phyloP scores from a whole-genome alignment of 2,888 invertebrate genomes.

The Panzeria rudis region DNA sequence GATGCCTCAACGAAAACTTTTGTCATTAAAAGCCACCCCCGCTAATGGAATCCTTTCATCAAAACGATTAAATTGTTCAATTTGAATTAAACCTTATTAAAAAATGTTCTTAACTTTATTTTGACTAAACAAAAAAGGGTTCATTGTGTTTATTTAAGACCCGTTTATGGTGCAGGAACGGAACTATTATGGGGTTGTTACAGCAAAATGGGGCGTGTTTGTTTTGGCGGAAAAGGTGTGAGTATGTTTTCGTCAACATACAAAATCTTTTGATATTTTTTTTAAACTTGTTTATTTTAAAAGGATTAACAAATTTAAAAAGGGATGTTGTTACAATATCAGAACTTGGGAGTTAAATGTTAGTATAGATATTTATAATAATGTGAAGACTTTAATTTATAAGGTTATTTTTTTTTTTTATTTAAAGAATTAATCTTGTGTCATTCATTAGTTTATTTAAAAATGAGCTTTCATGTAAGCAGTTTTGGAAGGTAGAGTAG shows the following conservation, averaged over 20 bases:
- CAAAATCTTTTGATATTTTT: constrained; percentile 37
- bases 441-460: too few species aligned
- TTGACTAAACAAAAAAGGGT: constrained; percentile 29
- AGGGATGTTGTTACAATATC: constrained; percentile 25
- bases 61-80: constrained; percentile 70
- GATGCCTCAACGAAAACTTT: constrained; percentile 19
- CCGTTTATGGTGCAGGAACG: constrained; percentile 36
- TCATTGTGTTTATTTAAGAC: constrained; percentile 63
- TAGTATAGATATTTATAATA: not conserved
- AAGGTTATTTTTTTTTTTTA: too few species aligned
- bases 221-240: constrained; percentile 46
- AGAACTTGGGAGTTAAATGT: not conserved
- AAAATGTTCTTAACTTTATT: constrained; percentile 31
- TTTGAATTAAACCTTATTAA: constrained; percentile 58
- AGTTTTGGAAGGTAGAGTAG: too few species aligned
- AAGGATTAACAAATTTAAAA: constrained; percentile 53
- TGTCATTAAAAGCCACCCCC: constrained; percentile 46
- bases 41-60: constrained; percentile 53
- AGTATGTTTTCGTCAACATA: constrained; percentile 29
- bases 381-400: too few species aligned
- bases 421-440: not conserved
- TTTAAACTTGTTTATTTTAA: constrained; percentile 56
- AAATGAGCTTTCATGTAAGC: too few species aligned
- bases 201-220: constrained; percentile 40
- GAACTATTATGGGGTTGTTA: constrained; percentile 46